Conservation (phyloP, 1,140 invertebrate species). For the Mizuhopecten yessoensis region DNA sequence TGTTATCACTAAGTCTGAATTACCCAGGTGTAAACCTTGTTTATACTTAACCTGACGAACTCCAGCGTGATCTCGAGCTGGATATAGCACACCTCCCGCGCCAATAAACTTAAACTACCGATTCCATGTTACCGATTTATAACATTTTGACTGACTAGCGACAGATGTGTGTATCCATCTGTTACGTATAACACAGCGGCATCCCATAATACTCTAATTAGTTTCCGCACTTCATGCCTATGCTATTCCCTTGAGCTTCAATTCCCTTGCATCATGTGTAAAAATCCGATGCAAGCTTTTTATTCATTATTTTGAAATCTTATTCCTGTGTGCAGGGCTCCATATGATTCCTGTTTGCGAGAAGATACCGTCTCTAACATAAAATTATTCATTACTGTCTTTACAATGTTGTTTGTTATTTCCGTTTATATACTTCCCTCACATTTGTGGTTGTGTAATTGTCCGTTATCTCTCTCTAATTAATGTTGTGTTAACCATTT, state of each 20-base stretch:
- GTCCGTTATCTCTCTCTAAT: too few species aligned
- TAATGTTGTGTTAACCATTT: too few species aligned
- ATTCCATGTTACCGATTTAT: not conserved
- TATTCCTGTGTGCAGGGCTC: not conserved
- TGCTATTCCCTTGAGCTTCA: too few species aligned
- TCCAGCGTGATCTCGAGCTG: not conserved
- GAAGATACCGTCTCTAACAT: too few species aligned
- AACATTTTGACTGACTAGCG: not conserved
- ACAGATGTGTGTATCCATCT: not conserved
- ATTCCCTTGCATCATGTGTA: too few species aligned
- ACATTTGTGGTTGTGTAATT: too few species aligned
- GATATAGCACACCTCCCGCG: not conserved
- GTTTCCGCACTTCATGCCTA: not conserved
- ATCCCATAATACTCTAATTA: not conserved
- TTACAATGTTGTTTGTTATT: too few species aligned
- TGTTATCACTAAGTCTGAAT: not conserved
- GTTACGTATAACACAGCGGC: not conserved
- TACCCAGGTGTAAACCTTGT: not conserved
- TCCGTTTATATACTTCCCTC: too few species aligned
- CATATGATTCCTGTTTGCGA: too few species aligned
- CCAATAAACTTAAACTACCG: not conserved
- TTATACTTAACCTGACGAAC: conserved; percentile 1
- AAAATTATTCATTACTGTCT: too few species aligned
- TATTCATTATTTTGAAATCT: not conserved
- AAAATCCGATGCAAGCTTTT: not conserved